phyloP scores from a whole-genome alignment of 2,888 invertebrate species.

The Seira musarum region DNA sequence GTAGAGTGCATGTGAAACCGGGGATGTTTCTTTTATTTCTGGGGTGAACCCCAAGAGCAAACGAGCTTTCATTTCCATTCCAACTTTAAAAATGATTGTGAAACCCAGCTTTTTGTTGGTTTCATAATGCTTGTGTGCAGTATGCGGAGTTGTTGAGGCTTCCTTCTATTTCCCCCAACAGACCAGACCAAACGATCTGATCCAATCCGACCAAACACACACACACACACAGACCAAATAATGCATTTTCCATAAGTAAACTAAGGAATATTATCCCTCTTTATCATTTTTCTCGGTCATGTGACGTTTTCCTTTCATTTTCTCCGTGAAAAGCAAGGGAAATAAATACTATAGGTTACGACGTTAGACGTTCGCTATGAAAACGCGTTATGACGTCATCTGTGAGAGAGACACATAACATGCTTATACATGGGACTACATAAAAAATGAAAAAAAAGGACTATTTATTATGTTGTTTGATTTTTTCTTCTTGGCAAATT shows the following conservation, averaged over 20 bases:
- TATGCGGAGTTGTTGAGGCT: constrained; percentile 57
- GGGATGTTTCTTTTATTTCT: neutral
- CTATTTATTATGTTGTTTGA: no score
- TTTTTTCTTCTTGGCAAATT: no score
- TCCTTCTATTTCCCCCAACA: constrained; percentile 52
- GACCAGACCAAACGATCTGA: constrained; percentile 40
- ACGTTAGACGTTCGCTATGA: no score
- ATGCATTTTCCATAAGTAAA: constrained; percentile 54
- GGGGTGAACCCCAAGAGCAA: constrained; percentile 36
- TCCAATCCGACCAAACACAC: neutral
- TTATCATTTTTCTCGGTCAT: constrained; percentile 37
- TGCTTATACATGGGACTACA: no score
- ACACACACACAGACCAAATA: neutral
- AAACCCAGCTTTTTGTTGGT: constrained; percentile 7
- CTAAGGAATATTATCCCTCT: constrained; percentile 40
- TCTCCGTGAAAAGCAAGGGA: neutral
- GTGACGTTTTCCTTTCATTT: constrained; percentile 32
- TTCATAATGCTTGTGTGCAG: constrained; percentile 11
- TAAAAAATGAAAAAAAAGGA: no score
- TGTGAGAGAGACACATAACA: no score
- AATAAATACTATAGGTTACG: no score
- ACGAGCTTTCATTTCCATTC: constrained; percentile 38
- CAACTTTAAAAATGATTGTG: neutral
- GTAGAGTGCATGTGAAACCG: neutral
- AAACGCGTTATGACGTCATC: no score